Base-by-base conservation (phyloP, 2,888 invertebrate genomes). In the Pterostichus madidus region DNA sequence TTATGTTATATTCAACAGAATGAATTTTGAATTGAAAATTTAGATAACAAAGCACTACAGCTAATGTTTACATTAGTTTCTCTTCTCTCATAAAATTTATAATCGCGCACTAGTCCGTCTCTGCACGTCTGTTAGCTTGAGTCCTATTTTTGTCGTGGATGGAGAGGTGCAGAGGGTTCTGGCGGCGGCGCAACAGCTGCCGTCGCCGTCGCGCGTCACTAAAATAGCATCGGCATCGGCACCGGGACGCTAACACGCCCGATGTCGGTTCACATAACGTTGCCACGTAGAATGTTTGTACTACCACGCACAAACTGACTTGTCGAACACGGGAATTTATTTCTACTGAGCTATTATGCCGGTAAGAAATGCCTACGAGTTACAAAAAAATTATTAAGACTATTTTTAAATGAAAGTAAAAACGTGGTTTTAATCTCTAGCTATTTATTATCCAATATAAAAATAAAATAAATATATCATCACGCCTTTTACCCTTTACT, bases 171-270 rank as follows among this genome's bases (percentile, higher is more conserved):
- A 17, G 59, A 10, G 59, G 2, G n/a, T 11, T n/a, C n/a, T 24
- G 59, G 59, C 31, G 59, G 31, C 59, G 59, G 7, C 31, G 59
- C 31, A 59, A 59, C 59, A 59, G 59, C 59, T 59, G 59, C 17
- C 59, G 49, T 49, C 49, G 49, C 49, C 13, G 2, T 39, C 39
- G 39, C 11, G 49, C 49, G 49, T 49, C 49, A 49, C 49, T 10
- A 49, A 49, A 49, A 49, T 49, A 49, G 49, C 49, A 49, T 49
- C 59, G 24, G 59, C 39, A 8, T 39, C 39, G 39, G 7, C 59
- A 31, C 31, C 59, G 17, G 59, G 59, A 49, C 49, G 49, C 49
- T 49, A 49, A 49, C 49, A 49, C 49, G 49, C 49, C 49, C 49
- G 49, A 49, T 13, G 49, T 49, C 49, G 49, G 49, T 11, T 13